Conservation (phyloP, 35 echinoderm and acorn worm species). For the Amphiura filiformis region DNA sequence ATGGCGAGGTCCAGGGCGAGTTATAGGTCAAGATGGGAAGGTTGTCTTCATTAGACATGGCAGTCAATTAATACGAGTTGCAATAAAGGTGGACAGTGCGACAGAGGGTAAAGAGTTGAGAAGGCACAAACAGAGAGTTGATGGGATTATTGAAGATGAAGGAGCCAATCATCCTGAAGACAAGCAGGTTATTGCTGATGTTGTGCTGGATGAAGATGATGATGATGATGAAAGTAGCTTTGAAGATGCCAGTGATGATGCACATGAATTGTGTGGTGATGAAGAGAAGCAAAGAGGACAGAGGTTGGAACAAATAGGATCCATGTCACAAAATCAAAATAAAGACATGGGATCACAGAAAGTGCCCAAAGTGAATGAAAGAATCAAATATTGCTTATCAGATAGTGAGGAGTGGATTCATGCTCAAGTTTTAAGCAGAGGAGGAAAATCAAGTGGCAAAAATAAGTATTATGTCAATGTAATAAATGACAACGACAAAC, state of each 20-base stretch:
- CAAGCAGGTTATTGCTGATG: conserved; percentile 4
- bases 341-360: not conserved
- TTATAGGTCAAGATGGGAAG: conserved; percentile 41
- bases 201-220: not conserved
- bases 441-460: not conserved
- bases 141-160: conserved; percentile 6
- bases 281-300: conserved; percentile 14
- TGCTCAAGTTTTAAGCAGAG: conserved; percentile 18
- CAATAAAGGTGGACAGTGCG: not conserved
- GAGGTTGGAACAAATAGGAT: not conserved
- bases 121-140: not conserved
- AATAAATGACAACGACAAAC: not conserved
- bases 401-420: not conserved
- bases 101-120: not conserved
- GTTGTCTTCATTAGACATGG: conserved; percentile 29
- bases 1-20: conserved; percentile 29
- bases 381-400: not conserved
- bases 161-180: not conserved
- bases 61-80: conserved; percentile 15
- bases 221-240: not conserved
- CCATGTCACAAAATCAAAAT: conserved; percentile 7
- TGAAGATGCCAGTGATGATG: not conserved
- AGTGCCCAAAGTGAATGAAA: not conserved
- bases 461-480: conserved; percentile 23
- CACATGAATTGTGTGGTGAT: conserved; percentile 5